These are phyloP conservation scores for Chionomys nivalis DNA, from an alignment of 2,113 vertebrate genomes.

Conservation along the genomic window DNA sequence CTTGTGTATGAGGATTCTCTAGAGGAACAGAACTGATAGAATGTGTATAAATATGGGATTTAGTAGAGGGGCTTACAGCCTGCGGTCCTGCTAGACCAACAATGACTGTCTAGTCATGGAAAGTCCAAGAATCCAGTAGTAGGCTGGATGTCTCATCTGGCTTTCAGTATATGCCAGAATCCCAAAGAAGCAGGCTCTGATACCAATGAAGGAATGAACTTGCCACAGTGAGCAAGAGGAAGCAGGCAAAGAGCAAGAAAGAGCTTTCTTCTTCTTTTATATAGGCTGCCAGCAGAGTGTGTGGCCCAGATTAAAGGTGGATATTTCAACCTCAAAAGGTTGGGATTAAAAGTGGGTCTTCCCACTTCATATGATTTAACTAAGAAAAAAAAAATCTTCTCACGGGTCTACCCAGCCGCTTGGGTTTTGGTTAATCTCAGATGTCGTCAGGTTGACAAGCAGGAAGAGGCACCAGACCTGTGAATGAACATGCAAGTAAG, in stretches of 20 bases:
- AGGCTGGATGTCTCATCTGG: background rate
- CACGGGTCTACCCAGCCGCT: background rate
- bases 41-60: background rate
- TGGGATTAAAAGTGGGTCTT: background rate
- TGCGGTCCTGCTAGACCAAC: background rate
- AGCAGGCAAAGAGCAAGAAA: background rate
- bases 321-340: background rate
- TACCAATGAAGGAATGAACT: background rate
- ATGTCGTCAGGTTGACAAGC: background rate
- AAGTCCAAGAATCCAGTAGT: background rate
- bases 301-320: background rate
- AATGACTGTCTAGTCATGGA: background rate
- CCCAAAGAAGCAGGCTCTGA: too few species aligned
- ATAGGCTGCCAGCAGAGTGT: too few species aligned
- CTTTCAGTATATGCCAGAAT: background rate
- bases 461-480: background rate
- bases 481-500: conserved; percentile 6
- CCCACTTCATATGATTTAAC: background rate
- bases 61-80: background rate
- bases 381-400: background rate
- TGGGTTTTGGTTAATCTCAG: background rate
- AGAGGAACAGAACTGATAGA: background rate
- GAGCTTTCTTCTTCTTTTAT: background rate
- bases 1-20: background rate
- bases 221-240: background rate